A percentile compares a stretch with the other conserved stretches of the same genome.
These are phyloP conservation scores for Thyatira batis DNA, from an alignment of 2,888 invertebrate genomes.

Conservation along the genomic window DNA sequence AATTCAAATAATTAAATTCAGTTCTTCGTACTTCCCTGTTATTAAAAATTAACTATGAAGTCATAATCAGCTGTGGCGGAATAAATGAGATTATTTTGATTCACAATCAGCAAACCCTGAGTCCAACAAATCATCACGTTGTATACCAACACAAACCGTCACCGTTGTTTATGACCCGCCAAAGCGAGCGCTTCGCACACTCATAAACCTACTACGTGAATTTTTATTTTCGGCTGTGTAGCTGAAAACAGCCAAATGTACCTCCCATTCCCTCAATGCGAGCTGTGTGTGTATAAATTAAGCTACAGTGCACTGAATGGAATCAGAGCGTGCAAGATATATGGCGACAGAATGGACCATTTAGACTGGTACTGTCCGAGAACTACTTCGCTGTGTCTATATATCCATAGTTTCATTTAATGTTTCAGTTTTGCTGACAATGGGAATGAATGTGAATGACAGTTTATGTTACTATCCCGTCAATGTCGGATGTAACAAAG, in stretches of 20 bases:
- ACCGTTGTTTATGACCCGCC: neutral
- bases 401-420: neutral
- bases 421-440: neutral
- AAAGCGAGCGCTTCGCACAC: neutral
- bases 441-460: neutral
- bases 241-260: neutral
- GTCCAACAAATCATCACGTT: neutral
- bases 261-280: slow-evolving; percentile 2
- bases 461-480: no score
- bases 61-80: no score
- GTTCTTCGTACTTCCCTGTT: no score
- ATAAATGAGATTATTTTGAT: neutral
- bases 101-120: neutral
- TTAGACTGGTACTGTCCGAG: slow-evolving; percentile 13
- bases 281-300: slow-evolving; percentile 16
- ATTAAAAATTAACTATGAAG: no score
- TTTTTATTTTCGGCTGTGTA: neutral
- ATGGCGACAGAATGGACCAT: slow-evolving; percentile 25
- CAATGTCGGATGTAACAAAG: no score
- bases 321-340: slow-evolving; percentile 43
- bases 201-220: neutral
- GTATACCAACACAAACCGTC: neutral
- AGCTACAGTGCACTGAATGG: slow-evolving; percentile 14
- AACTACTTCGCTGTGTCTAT: slow-evolving; percentile 13
- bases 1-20: no score